Conservation (phyloP, 2,888 invertebrate genomes). For the Ornithoptera alexandrae region DNA sequence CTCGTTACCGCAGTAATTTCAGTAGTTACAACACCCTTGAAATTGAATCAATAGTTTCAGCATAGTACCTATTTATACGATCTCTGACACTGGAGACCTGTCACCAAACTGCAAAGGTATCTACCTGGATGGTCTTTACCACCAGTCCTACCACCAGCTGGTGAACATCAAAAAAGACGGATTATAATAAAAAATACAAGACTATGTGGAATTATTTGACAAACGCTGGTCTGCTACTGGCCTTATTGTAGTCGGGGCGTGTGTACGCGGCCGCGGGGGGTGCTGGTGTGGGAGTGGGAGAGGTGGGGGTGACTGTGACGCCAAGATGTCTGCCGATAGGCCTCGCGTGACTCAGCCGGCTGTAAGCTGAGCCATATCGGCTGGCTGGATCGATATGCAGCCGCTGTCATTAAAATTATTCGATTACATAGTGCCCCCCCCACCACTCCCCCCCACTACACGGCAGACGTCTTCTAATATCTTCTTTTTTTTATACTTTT, state of each 20-base stretch:
- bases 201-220: background rate
- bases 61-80: too few relatives aligned
- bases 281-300: conserved; percentile 1
- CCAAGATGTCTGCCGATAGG: conserved; percentile 42
- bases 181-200: background rate
- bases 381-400: conserved; percentile 15
- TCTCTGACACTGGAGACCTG: too few relatives aligned
- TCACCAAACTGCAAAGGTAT: too few relatives aligned
- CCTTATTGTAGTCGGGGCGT: conserved; percentile 8
- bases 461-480: too few relatives aligned
- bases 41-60: too few relatives aligned
- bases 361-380: conserved; percentile 14
- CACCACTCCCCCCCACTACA: background rate
- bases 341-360: conserved; percentile 35
- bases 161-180: too few relatives aligned
- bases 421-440: conserved; percentile 15
- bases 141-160: too few relatives aligned
- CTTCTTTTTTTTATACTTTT: background rate
- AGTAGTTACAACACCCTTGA: too few relatives aligned
- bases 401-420: conserved; percentile 24
- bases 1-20: too few relatives aligned
- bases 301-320: conserved; percentile 32
- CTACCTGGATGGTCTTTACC: too few relatives aligned
- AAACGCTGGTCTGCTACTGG: conserved; percentile 6
- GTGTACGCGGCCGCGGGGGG: conserved; percentile 10